Base-by-base conservation (phyloP, 2,797 vertebrate species). In the Acanthornis magna region DNA sequence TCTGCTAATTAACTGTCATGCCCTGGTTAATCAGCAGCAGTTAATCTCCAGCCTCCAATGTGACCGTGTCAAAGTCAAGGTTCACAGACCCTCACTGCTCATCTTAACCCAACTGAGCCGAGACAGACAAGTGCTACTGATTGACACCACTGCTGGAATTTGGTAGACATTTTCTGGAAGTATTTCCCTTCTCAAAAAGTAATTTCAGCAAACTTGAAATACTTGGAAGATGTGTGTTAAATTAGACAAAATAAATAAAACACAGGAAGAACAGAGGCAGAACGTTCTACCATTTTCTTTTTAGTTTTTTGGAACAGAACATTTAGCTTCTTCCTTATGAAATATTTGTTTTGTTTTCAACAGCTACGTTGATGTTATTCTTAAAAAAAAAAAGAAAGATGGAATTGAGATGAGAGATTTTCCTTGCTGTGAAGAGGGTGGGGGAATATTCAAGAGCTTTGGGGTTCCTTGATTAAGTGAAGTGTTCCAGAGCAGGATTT, bases 11-110 rank as follows among this genome's bases (percentile, higher is more conserved):
- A 88, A 91, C 79, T 58, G 38, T 58, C 22, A 16, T 19, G 45
- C 50, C 82, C 74, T 94, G 71, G 71, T 92, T 93, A 83, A 91
- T 88, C n/a, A 92, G n/a, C 26, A 85, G 40, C 50, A 53, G 29
- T 70, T 85, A 38, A 91, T 92, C 53, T 70, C 43, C 20, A 91
- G 61, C 65, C 77, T 50, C 48, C 38, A 40, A 3, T 43, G 27
- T 55, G 75, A 78, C 67, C 76, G 30, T 61, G n/a, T 70, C 43
- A 67, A 50, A 38, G 16, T 85, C 20, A 7, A 0, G 8, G 36
- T 20, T 89, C 81, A 7, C 17, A 80, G 34, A 25, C 55, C 62
- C 89, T 78, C 73, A 6, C 62, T 58, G 68, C 26, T 14, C 14
- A 18, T 34, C 34, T 76, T 67, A 78, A 89, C 60, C 48, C 55